Percentiles rank a stretch among this genome's conserved stretches.
Conservation (phyloP, 2,797 vertebrate genomes). For the Poecilia gillii region DNA sequence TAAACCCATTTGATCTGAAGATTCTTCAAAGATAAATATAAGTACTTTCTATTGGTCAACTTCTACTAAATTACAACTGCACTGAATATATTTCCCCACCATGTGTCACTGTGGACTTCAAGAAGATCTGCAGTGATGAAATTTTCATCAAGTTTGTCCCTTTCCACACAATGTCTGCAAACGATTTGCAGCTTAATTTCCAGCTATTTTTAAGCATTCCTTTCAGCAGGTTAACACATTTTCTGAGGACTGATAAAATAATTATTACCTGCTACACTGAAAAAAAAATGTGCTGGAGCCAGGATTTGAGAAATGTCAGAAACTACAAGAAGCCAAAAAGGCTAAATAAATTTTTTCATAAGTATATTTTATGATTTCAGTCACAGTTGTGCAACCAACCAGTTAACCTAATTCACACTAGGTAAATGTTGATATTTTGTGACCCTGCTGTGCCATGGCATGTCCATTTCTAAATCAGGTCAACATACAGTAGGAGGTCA, state of each 20-base stretch:
- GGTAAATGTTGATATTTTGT: slow-evolving; percentile 20
- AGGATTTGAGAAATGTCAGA: neutral
- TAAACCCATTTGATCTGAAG: neutral
- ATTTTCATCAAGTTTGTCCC: slow-evolving; percentile 11
- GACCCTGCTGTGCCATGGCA: slow-evolving; percentile 5
- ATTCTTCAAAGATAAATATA: neutral
- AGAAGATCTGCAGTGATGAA: neutral
- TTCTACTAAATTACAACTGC: slow-evolving; percentile 17
- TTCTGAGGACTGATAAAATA: neutral
- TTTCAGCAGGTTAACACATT: neutral
- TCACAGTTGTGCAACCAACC: slow-evolving; percentile 7
- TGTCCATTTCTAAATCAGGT: slow-evolving; percentile 35
- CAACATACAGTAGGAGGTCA: slow-evolving; percentile 38
- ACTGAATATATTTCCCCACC: slow-evolving; percentile 59
- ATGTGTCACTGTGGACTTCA: slow-evolving; percentile 67
- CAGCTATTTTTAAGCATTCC: neutral
- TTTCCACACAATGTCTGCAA: slow-evolving; percentile 22
- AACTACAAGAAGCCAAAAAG: neutral
- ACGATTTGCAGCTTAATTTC: slow-evolving; percentile 4
- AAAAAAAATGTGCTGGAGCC: neutral
- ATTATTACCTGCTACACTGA: neutral
- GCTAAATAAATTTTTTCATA: neutral
- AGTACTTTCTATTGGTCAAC: neutral
- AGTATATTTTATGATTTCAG: slow-evolving; percentile 38
- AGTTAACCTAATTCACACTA: slow-evolving; percentile 20